Evolutionary conservation across 2,113 vertebrate genomes (phyloP).

Genomic region (Microcebus griseorufus): DNA sequence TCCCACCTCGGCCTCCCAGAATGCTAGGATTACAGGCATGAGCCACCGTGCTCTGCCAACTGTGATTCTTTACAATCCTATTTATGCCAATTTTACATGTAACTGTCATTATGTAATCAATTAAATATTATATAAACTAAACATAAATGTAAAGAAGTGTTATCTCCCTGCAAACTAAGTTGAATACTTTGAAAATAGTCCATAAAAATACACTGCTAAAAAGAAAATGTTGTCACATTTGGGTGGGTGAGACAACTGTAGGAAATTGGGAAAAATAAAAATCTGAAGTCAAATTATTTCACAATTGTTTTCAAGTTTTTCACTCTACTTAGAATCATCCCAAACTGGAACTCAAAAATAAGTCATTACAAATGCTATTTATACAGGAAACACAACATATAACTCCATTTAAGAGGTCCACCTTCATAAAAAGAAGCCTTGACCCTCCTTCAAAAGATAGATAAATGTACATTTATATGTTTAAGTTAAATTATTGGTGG

Average conservation of each 20-base stretch:
- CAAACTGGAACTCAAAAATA: neutral
- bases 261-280: neutral
- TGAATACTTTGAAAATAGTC: conserved; percentile 31
- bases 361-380: neutral
- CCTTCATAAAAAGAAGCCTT: neutral
- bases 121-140: neutral
- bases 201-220: neutral
- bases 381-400: neutral
- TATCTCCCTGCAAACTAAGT: neutral
- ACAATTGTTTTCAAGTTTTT: neutral
- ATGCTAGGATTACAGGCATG: too few relatives aligned
- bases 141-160: neutral
- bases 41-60: neutral
- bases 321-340: neutral
- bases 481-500: neutral
- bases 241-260: neutral
- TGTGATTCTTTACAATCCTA: neutral
- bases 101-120: neutral
- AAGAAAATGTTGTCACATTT: neutral
- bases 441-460: neutral
- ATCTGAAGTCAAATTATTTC: neutral
- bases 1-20: too few relatives aligned
- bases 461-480: neutral
- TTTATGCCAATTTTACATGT: neutral
- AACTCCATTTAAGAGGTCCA: neutral